Base-by-base conservation (phyloP, 2,888 invertebrate species). In the Myopa tessellatipennis region DNA sequence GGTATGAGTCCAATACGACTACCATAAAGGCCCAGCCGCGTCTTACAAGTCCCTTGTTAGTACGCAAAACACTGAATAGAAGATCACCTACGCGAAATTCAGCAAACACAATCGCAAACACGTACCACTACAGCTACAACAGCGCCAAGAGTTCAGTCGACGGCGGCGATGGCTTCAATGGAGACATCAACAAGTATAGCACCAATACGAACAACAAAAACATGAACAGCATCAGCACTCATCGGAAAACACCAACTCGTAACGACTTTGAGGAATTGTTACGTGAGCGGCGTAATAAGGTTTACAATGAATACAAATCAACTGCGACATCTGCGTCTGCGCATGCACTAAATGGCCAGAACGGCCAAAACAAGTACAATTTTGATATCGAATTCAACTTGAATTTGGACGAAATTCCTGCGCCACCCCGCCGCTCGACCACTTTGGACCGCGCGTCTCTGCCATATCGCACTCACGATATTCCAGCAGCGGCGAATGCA, bases 41-140 rank as follows among this genome's bases (percentile, higher is more conserved):
- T 85, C 92, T 95, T 82, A 94, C 95, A 85, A 95, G 95, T 90
- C 96, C 96, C 79, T 94, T 94, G 88, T 91, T 95, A 88, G 95
- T 95, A 85, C 92, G 95, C 81, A 95, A 95, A 87, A 95, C 94
- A 45, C 90, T 92, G 81, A 79, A 81, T 74, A 83, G 81, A 58
- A 75, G 79, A 78, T 82, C 83, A 73, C 80, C 81, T 77, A 82
- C 81, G 76, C 79, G 79, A 61, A 77, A 77, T 70, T 79, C 81
- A 75, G 78, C 81, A 40, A 86, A 84, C 77, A 84, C 85, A 75
- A 86, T 86, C 76, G 81, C 85, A 79, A 84, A 85, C 79, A 84
- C 84, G 69, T 87, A 87, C 81, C 85, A 85, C 81, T 85, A 84
- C 81, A 84, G 82, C 79, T 85, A 82, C 82, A 81, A 77, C 67